These are phyloP conservation scores for Solea solea DNA, from an alignment of 2,113 vertebrate species.

Conservation along the genomic window DNA sequence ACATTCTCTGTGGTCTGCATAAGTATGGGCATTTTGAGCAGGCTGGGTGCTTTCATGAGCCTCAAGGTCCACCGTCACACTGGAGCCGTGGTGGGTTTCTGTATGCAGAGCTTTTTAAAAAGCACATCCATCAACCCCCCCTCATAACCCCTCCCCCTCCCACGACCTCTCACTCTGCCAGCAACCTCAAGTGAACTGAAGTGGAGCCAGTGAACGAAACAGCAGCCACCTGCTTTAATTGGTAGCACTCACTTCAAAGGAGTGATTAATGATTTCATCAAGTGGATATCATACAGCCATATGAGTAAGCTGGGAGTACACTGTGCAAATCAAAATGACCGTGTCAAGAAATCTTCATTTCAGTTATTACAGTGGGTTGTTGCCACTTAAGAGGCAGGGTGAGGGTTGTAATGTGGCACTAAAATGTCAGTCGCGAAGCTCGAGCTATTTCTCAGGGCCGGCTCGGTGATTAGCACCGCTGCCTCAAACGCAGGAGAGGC, in stretches of 20 bases:
- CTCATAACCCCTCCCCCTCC: constrained; percentile 35
- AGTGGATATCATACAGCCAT: constrained; percentile 51
- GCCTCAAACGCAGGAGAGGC: too few species aligned
- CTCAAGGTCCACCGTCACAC: constrained; percentile 30
- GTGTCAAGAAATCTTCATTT: constrained; percentile 32
- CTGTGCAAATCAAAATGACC: constrained; percentile 60
- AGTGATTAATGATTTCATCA: constrained; percentile 78
- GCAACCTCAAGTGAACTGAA: constrained; percentile 41
- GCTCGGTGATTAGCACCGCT: too few species aligned
- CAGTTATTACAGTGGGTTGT: constrained; percentile 30
- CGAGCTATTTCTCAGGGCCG: neutral
- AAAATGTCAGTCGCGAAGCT: constrained; percentile 33
- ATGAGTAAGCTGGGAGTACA: constrained; percentile 31
- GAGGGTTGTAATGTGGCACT: neutral
- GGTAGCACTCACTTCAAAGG: constrained; percentile 57
- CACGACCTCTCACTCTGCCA: constrained; percentile 50
- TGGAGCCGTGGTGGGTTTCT: constrained; percentile 14
- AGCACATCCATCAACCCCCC: constrained; percentile 66
- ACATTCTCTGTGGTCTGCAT: neutral
- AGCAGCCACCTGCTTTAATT: constrained; percentile 70
- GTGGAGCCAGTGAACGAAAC: constrained; percentile 45
- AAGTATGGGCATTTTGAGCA: constrained; percentile 16
- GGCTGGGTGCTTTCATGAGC: constrained; percentile 11
- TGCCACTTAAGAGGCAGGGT: constrained; percentile 23
- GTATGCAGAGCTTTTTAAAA: constrained; percentile 42